Percentiles rank a stretch among this genome's conserved stretches.
Evolutionary conservation across 30 jellyfish, hydroid and myxozoan genomes (phyloP).

Genomic region (Aurelia coerulea): DNA sequence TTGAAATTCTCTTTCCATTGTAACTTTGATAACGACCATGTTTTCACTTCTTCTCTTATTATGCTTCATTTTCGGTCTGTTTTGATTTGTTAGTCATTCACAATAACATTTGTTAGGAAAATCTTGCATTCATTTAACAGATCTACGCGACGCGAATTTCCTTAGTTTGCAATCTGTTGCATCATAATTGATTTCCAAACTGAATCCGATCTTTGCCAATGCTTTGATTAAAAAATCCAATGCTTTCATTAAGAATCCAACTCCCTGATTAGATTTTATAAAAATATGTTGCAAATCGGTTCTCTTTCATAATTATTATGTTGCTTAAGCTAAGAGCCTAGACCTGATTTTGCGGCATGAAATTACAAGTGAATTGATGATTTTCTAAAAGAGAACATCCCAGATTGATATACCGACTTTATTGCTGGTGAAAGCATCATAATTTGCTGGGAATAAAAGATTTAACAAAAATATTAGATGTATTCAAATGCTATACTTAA

Average conservation of each 20-base stretch:
- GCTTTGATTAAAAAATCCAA: not conserved
- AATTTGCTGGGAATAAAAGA: not conserved
- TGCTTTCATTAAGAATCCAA: slow-evolving; percentile 22
- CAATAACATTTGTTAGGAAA: slow-evolving; percentile 31
- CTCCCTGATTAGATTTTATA: slow-evolving; percentile 37
- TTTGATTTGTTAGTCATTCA: slow-evolving; percentile 47
- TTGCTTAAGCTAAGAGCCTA: slow-evolving; percentile 8
- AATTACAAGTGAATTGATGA: slow-evolving; percentile 25
- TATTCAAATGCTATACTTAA: too few relatives aligned
- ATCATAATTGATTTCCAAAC: slow-evolving; percentile 4
- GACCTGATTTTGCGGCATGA: slow-evolving; percentile 34
- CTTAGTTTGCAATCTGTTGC: slow-evolving; percentile 26
- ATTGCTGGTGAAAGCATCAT: slow-evolving; percentile 2
- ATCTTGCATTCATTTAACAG: slow-evolving; percentile 68
- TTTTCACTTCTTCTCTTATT: slow-evolving; percentile 30
- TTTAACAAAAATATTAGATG: not conserved
- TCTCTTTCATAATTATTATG: slow-evolving; percentile 22
- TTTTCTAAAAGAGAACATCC: not conserved
- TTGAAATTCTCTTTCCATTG: slow-evolving; percentile 51
- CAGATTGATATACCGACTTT: slow-evolving; percentile 24
- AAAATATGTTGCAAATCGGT: slow-evolving; percentile 51
- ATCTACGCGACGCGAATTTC: slow-evolving; percentile 9
- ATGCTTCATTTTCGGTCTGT: slow-evolving; percentile 51
- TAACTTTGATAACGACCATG: slow-evolving; percentile 15
- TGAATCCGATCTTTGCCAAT: not conserved